These are phyloP conservation scores for Liparis tanakae DNA, from an alignment of 2,797 vertebrate species.

Conservation along the genomic window DNA sequence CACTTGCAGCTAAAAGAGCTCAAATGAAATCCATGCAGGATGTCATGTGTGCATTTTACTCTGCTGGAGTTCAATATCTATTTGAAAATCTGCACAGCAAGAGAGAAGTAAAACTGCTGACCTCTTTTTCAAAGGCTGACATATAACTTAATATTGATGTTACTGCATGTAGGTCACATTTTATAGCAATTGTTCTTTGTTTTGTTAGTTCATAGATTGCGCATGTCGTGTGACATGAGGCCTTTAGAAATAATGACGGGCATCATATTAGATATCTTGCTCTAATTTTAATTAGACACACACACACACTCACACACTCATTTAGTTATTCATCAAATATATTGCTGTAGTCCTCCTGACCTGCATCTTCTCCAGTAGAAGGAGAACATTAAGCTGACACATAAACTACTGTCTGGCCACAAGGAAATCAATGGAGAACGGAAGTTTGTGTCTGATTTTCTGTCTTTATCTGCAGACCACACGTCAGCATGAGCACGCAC, in stretches of 20 bases:
- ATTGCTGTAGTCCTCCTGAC: conserved; percentile 17
- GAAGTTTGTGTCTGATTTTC: conserved; percentile 54
- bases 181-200: background rate
- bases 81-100: background rate
- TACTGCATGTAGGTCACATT: background rate
- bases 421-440: conserved; percentile 62
- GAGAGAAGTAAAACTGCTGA: background rate
- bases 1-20: background rate
- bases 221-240: background rate
- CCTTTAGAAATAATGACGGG: background rate
- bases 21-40: background rate
- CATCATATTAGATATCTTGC: background rate
- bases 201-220: background rate
- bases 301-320: background rate
- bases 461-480: conserved; percentile 42
- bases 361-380: conserved; percentile 10
- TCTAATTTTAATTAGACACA: background rate
- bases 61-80: background rate
- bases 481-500: background rate
- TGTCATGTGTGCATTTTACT: background rate
- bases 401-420: conserved; percentile 61
- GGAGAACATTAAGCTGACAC: conserved; percentile 61
- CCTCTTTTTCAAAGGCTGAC: background rate
- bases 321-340: background rate
- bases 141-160: background rate